phyloP scores from a whole-genome alignment of 2,888 invertebrate genomes.

The Caenorhabditis plicata region DNA sequence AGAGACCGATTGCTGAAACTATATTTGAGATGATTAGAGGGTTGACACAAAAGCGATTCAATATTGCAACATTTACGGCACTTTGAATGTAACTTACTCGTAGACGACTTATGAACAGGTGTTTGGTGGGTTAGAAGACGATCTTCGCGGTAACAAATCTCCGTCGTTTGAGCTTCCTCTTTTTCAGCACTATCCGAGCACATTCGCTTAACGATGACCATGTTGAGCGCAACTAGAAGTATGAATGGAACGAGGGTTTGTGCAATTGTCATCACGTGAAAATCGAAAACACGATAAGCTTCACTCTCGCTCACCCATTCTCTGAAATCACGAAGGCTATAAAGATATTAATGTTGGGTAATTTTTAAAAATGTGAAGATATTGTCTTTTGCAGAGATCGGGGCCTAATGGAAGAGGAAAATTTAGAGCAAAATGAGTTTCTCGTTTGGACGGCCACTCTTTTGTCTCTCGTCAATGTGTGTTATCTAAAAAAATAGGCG shows the following conservation, averaged over 20 bases:
- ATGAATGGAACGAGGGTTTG: constrained; percentile 62
- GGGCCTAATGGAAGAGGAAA: too few relatives aligned
- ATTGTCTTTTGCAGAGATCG: too few relatives aligned
- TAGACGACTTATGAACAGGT: constrained; percentile 23
- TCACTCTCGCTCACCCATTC: constrained; percentile 26
- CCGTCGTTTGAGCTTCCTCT: constrained; percentile 16
- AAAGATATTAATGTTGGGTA: background rate
- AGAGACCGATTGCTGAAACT: constrained; percentile 26
- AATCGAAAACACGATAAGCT: constrained; percentile 56
- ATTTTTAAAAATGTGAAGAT: too few relatives aligned
- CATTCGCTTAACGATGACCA: constrained; percentile 39
- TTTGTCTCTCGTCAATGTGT: too few relatives aligned
- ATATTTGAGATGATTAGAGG: too few relatives aligned
- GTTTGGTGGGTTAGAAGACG: constrained; percentile 15
- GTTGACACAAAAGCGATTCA: too few relatives aligned
- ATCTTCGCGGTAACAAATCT: constrained; percentile 18
- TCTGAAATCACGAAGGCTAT: constrained; percentile 4
- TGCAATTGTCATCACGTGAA: constrained; percentile 56
- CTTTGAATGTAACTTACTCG: constrained; percentile 4
- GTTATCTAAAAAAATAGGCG: too few relatives aligned
- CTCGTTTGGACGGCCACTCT: too few relatives aligned
- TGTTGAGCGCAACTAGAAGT: constrained; percentile 52
- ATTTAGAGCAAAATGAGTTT: too few relatives aligned
- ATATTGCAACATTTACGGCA: background rate
- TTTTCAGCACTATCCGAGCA: constrained; percentile 31